Evolutionary conservation across 2,797 vertebrate genomes (phyloP), one percentile per base, ranked within the genome.

Genomic region (Microchirus variegatus): DNA sequence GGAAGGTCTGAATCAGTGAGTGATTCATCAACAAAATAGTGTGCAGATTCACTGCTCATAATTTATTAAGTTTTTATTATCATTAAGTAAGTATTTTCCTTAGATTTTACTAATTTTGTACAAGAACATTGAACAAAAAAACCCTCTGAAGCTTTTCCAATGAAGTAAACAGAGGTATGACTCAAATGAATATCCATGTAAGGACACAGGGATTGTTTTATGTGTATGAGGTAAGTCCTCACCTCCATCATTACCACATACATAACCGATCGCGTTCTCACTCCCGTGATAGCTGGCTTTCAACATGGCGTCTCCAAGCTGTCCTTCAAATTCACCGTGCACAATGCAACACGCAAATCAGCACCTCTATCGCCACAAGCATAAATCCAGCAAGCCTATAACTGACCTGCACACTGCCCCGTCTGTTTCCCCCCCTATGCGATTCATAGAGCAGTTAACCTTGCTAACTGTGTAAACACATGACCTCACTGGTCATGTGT

Each of bases 401-500:
- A 59, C 46, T 82, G 81, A 83, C 85, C 72, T 6, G 31, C 67
- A 80, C 67, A 73, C 68, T 59, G 60, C 62, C 80, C 77, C 55
- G 59, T 62, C 64, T 73, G 77, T 73, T 56, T 52, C 10, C 73
- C 71, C 71, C 72, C 61, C 61, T 26, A 17, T 71, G 69, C 72
- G 18, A 83, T 70, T 75, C 82, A 73, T 52, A 64, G 70, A 76
- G 75, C 9, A 26, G 81, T 88, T 88, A 85, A 88, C 84, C 85
- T 82, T 45, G 60, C 80, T 82, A 72, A 83, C 85, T 78, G 84
- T 88, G 89, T 81, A 88, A 91, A 90, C 78, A 87, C 75, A 91
- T 90, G 89, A 91, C 80, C 84, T 90, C 89, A 90, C 56, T 9
- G 46, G 70, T 88, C 86, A 83, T 86, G 70, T 82, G 77, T 82